Base-by-base conservation (phyloP, 2,797 vertebrate genomes). In the Falco cherrug region DNA sequence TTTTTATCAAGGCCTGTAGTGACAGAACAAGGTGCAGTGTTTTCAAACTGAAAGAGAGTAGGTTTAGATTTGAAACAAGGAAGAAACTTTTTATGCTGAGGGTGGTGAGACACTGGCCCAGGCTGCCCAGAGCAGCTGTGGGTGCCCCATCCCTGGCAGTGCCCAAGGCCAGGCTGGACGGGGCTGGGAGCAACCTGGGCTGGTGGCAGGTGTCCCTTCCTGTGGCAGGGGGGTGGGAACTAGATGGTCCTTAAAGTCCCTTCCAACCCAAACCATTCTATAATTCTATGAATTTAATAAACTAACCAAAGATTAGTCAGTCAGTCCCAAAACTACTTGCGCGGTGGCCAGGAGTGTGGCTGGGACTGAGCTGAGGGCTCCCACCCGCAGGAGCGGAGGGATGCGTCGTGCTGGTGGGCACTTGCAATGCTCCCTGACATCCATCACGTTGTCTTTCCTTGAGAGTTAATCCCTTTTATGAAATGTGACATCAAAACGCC, bases 401-500 rank as follows among this genome's bases (percentile, higher is more conserved):
- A 50, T 21, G n/a, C 24, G 74, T 6, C 1, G 3, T 47, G n/a
- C 75, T 61, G 28, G 39, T 43, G 60, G 8, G 79, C 51, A 70
- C 47, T n/a, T 83, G 29, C 20, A 54, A 5, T 20, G 13, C 47
- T 88, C 28, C 20, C 64, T 25, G 41, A 83, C 39, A 11, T 48
- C 45, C 76, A 53, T 8, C 2, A 2, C 61, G 68, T 90, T 48
- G 15, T 81, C 63, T 70, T 90, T 74, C 51, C 48, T 90, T 64
- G 28, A 81, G 45, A 77, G 19, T 79, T 86, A 95, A 94, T 92
- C 91, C 84, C 80, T 77, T 90, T 84, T 90, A 87, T 89, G 84
- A 95, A 95, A 95, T 91, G 87, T 93, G 90, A 91, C 91, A 89
- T 93, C 95, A 94, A 95, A 95, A 90, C 63, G 63, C 53, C 56